A percentile compares a stretch with the other conserved stretches of the same genome.
Evolutionary conservation across 2,797 vertebrate genomes (phyloP).

Genomic region (Chrysolophus pictus): DNA sequence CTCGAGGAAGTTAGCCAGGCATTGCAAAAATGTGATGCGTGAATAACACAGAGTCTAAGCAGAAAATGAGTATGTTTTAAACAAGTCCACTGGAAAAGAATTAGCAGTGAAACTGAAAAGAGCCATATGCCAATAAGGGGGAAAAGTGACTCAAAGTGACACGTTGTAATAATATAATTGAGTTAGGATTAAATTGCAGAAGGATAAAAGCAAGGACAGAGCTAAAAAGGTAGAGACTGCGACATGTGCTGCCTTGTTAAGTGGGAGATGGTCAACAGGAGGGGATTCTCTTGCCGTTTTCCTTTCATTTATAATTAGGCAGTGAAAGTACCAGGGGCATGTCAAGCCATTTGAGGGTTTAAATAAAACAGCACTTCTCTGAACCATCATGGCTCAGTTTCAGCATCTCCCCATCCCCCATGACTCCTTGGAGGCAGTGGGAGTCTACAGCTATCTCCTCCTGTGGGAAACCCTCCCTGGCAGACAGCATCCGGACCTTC

Average conservation of each 20-base stretch:
- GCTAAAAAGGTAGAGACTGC: conserved; percentile 56
- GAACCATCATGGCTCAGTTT: conserved; percentile 41
- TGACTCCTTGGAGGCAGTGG: conserved; percentile 21
- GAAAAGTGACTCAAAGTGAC: conserved; percentile 75
- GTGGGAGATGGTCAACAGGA: conserved; percentile 70
- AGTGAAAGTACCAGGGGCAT: conserved; percentile 64
- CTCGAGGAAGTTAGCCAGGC: conserved; percentile 68
- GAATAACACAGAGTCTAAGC: conserved; percentile 67
- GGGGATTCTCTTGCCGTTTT: conserved; percentile 54
- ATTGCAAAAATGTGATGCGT: conserved; percentile 71
- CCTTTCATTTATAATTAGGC: conserved; percentile 73
- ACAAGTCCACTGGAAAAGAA: conserved; percentile 81
- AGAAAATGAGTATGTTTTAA: conserved; percentile 79
- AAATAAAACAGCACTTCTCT: conserved; percentile 40
- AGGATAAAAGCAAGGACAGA: conserved; percentile 74
- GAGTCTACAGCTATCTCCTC: conserved; percentile 47
- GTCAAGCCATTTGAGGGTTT: conserved; percentile 67
- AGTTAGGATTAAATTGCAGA: conserved; percentile 76
- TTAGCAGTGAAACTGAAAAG: conserved; percentile 78
- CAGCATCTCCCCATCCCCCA: not conserved
- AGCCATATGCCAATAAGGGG: conserved; percentile 77
- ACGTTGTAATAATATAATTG: conserved; percentile 76
- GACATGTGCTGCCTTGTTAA: conserved; percentile 68
- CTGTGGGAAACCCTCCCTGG: conserved; percentile 65
- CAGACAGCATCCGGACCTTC: conserved; percentile 51